Conservation (phyloP, 2,888 invertebrate genomes). For the Torymus texanus region DNA sequence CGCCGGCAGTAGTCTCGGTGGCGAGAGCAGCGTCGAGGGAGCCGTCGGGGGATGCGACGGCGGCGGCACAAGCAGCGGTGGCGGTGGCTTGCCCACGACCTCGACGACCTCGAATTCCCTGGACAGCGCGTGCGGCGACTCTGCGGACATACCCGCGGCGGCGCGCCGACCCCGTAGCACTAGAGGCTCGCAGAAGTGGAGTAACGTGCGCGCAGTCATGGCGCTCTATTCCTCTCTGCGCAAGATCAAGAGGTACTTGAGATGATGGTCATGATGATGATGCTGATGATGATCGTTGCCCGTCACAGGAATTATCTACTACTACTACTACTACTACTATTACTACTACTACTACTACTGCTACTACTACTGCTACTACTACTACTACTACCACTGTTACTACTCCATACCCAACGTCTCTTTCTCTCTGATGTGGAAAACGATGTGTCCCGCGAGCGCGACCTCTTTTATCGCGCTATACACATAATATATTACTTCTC, state of each 20-base stretch:
- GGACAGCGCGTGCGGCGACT: slow-evolving; percentile 69
- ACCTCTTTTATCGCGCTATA: slow-evolving; percentile 1
- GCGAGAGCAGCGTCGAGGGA: slow-evolving; percentile 17
- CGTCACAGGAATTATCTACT: too few species aligned
- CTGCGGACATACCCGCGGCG: slow-evolving; percentile 64
- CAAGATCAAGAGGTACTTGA: slow-evolving; percentile 89
- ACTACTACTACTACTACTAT: too few species aligned
- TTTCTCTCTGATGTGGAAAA: slow-evolving; percentile 24
- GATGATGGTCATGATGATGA: too few species aligned
- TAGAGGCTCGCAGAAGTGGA: slow-evolving; percentile 83
- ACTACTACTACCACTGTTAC: too few species aligned
- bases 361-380: too few species aligned
- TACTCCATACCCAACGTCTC: slow-evolving; percentile 12
- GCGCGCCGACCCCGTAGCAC: slow-evolving; percentile 69
- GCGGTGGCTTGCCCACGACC: slow-evolving; percentile 50
- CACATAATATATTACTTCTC: not conserved
- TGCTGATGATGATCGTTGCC: slow-evolving; percentile 9
- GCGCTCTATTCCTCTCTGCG: slow-evolving; percentile 92
- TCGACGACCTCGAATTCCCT: slow-evolving; percentile 69
- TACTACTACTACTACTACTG: too few species aligned
- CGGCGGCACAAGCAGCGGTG: slow-evolving; percentile 64
- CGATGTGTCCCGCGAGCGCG: not conserved
- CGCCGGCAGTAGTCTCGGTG: slow-evolving; percentile 65
- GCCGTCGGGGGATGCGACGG: not conserved
- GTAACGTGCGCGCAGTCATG: slow-evolving; percentile 91